These are phyloP conservation scores for Philypnodon macrostomus DNA, from an alignment of 2,797 vertebrate species.

Conservation along the genomic window DNA sequence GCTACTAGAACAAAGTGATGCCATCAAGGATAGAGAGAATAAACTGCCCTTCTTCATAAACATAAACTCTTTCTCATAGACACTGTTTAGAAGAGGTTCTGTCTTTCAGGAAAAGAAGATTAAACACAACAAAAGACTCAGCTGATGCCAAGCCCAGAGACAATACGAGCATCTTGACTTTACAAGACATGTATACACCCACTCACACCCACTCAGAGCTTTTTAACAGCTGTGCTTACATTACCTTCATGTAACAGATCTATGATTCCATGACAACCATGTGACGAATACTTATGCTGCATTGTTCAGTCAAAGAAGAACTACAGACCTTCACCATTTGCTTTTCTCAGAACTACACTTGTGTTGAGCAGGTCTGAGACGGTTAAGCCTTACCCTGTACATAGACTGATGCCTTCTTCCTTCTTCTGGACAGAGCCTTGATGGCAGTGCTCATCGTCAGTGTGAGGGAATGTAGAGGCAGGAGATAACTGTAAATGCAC, in stretches of 20 bases:
- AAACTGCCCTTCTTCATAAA: conserved; percentile 54
- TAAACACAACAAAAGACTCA: conserved; percentile 47
- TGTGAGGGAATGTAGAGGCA: conserved; percentile 71
- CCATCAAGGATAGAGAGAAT: conserved; percentile 70
- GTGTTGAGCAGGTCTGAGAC: conserved; percentile 90
- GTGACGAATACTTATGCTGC: conserved; percentile 78
- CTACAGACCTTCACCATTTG: conserved; percentile 67
- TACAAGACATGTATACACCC: conserved; percentile 56
- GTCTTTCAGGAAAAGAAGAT: conserved; percentile 69
- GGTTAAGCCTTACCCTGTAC: conserved; percentile 98
- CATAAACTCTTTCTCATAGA: conserved; percentile 85
- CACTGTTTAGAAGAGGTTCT: conserved; percentile 67
- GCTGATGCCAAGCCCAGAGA: conserved; percentile 35
- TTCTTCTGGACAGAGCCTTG: conserved; percentile 52
- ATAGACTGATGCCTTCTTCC: conserved; percentile 78
- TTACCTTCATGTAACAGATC: conserved; percentile 64
- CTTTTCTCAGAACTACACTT: conserved; percentile 86
- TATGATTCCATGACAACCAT: conserved; percentile 73
- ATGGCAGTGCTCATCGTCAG: conserved; percentile 54
- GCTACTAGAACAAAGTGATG: conserved; percentile 71
- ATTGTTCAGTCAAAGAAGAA: conserved; percentile 74
- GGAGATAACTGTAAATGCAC: conserved; percentile 95
- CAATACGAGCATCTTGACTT: conserved; percentile 46
- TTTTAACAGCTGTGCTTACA: conserved; percentile 80
- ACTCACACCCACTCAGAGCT: conserved; percentile 75